Conservation (phyloP, 2,888 invertebrate genomes). For the Lithophane semibrunnea region DNA sequence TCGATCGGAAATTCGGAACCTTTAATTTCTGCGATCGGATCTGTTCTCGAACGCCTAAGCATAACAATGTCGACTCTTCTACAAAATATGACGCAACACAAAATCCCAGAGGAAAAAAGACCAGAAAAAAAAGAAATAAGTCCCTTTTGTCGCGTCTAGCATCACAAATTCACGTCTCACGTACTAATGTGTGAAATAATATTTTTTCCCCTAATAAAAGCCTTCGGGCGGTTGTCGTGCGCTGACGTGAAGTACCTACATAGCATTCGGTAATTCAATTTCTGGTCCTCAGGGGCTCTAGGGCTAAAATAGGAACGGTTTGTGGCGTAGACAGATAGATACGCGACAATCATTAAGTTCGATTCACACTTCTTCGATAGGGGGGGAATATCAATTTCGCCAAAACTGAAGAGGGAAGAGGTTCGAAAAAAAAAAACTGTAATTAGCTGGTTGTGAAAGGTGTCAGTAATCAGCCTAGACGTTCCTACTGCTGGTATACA, state of each 20-base stretch:
- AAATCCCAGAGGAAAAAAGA: constrained; percentile 60
- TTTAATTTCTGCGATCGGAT: not conserved
- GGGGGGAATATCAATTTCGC: not conserved
- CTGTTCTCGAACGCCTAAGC: not conserved
- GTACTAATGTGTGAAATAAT: constrained; percentile 72
- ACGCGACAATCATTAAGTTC: constrained; percentile 26
- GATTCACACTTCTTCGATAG: constrained; percentile 16
- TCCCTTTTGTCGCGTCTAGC: constrained; percentile 58
- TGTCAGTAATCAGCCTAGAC: not conserved
- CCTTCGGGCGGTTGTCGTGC: constrained; percentile 62
- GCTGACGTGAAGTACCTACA: constrained; percentile 54
- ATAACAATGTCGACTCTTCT: constrained; percentile 45
- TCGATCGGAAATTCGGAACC: not conserved
- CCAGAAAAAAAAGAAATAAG: constrained; percentile 61
- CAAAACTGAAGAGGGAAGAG: not conserved
- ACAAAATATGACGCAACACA: constrained; percentile 51
- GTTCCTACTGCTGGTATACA: not conserved
- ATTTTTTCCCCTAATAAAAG: constrained; percentile 64
- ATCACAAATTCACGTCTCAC: constrained; percentile 61
- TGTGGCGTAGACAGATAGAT: constrained; percentile 48
- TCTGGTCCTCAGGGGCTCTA: constrained; percentile 48
- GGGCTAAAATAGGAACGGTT: constrained; percentile 37
- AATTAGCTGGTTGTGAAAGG: not conserved
- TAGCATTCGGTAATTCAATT: constrained; percentile 67
- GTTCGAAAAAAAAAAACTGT: too few species aligned